These are phyloP conservation scores for Clarias batrachus DNA, from an alignment of 2,113 vertebrate genomes.

Conservation along the genomic window DNA sequence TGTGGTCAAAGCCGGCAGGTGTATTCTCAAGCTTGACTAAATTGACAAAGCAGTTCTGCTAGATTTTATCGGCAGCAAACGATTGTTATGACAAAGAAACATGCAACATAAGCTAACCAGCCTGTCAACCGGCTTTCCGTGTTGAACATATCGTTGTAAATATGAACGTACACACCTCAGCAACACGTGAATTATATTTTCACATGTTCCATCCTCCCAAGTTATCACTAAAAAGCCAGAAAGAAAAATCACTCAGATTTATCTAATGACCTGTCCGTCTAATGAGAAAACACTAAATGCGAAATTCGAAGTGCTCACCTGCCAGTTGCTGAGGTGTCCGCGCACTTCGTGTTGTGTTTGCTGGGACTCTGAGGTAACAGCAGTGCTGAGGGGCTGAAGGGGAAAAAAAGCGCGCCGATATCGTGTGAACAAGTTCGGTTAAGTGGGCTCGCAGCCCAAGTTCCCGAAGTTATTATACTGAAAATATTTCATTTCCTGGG, in stretches of 20 bases:
- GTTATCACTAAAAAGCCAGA: not conserved
- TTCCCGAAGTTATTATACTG: slow-evolving; percentile 1
- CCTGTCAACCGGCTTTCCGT: not conserved
- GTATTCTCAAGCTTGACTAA: not conserved
- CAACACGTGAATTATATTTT: not conserved
- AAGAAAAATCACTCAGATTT: not conserved
- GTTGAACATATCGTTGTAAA: not conserved
- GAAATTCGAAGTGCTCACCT: not conserved
- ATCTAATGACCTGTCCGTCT: not conserved
- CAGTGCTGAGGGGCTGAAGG: not conserved
- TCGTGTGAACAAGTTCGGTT: not conserved
- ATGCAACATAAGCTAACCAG: not conserved
- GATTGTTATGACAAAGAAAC: not conserved
- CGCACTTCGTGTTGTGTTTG: not conserved
- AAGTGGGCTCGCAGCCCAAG: not conserved
- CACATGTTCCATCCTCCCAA: not conserved
- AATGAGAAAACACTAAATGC: not conserved
- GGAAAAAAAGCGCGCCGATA: not conserved
- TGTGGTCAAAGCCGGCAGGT: not conserved
- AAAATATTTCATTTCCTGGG: not conserved
- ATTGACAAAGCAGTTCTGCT: not conserved
- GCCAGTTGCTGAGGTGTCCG: not conserved
- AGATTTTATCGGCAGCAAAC: not conserved
- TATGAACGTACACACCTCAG: not conserved
- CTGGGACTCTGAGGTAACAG: not conserved